Base-by-base conservation (phyloP, 2,113 vertebrate genomes). In the Myiagra hebetior region DNA sequence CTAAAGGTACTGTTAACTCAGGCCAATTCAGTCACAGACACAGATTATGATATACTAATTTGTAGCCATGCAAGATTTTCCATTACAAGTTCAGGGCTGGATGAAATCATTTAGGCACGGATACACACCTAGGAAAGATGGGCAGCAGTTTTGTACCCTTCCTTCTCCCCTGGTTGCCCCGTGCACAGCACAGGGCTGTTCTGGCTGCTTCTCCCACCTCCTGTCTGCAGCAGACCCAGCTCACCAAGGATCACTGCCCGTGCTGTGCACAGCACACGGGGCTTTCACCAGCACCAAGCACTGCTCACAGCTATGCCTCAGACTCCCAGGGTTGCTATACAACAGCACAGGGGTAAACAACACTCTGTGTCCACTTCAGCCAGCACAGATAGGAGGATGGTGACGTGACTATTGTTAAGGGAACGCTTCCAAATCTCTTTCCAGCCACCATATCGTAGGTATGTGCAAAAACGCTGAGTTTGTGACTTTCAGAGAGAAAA, bases 21-120 rank as follows among this genome's bases (percentile, higher is more conserved):
- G 92, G 92, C 90, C 92, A 96, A 75, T 83, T 75, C 82, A 78
- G 79, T 65, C 91, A 89, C 85, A 90, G 88, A 90, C 44, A 92
- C 49, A 88, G 83, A 83, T 44, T 64, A n/a, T 31, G 56, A 63
- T 67, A 68, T 30, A 92, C 35, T 81, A 89, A 67, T 47, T 41
- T 70, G n/a, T 64, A 96, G 82, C 89, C 82, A 24, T 53, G 72
- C 59, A 79, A 92, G 72, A 75, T 83, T 95, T 96, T 96, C 79
- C 92, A 96, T 95, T 88, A 86, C 79, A 46, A 49, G 30, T 49
- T 84, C 68, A 81, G 35, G 31, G 59, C 67, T 92, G 39, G 76
- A 92, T 30, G 11, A 83, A 96, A 53, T 59, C 6, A 64, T 80
- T 74, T 30, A 52, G 28, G 35, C 47, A 67, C 59, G 64, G 56